Evolutionary conservation across 2,797 vertebrate species (phyloP).

Genomic region (Trematocara caparti): DNA sequence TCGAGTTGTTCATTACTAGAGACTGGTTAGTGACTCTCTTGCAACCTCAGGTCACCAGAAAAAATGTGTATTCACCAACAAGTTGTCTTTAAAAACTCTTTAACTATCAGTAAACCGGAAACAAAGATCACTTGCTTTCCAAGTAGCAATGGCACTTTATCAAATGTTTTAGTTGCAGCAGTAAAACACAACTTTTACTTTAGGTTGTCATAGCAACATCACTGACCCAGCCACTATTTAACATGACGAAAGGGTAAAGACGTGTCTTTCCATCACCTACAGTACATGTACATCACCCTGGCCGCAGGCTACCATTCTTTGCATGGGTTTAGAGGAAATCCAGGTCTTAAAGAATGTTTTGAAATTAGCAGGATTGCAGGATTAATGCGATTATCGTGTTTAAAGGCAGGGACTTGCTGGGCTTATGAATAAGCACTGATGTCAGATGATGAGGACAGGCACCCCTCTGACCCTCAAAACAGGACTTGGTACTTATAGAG

Average conservation of each 20-base stretch:
- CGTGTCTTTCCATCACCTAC: neutral
- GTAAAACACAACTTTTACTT: neutral
- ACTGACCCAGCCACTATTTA: neutral
- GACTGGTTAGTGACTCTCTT: neutral
- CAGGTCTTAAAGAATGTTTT: neutral
- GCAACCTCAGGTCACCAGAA: neutral
- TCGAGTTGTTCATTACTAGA: neutral
- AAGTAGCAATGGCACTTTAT: neutral
- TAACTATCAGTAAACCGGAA: neutral
- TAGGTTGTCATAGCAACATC: neutral
- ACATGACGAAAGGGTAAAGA: neutral
- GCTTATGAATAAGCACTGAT: neutral
- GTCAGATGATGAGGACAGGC: neutral
- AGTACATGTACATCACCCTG: neutral
- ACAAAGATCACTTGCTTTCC: neutral
- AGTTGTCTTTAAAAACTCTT: neutral
- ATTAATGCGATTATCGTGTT: neutral
- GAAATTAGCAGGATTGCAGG: neutral
- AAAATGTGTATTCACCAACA: neutral
- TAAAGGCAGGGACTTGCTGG: neutral
- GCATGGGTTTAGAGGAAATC: neutral
- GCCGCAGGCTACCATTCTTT: neutral
- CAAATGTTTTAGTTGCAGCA: neutral
- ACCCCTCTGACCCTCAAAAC: neutral
- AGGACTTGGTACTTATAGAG: neutral